Base-by-base conservation (phyloP, 2,888 invertebrate genomes). In the Aporophyla lueneburgensis region DNA sequence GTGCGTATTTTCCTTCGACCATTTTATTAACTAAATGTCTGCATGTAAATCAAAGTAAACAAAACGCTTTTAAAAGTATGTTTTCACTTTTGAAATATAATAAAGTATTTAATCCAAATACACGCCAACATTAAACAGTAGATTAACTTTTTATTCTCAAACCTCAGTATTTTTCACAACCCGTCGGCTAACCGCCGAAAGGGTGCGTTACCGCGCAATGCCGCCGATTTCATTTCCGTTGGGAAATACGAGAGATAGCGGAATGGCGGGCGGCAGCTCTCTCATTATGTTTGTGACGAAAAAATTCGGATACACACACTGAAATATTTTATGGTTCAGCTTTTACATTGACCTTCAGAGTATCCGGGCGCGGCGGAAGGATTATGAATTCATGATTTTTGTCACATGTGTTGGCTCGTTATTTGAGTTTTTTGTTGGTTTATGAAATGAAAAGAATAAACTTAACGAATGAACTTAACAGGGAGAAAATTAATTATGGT, bases 201-300 rank as follows among this genome's bases (percentile, higher is more conserved):
- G 83, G 65, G 86, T 81, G 78, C 76, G 78, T 77, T 84, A 81
- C 81, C 81, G 81, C 80, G 84, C 80, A 85, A 82, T 83, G 81
- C 67, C 70, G 54, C 78, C 81, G 86, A 86, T 90, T 89, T 89
- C 87, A 90, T 89, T 89, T 89, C 89, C 90, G 86, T 43, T 59
- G 74, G 85, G 85, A 89, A 86, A 88, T 85, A 78, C 83, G 76
- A 76, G 79, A 85, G 85, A 88, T 89, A 86, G 82, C 79, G 56
- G 66, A 14, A 54, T 58, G 56, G 62, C 71, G 66, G 73, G 65
- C 63, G 67, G 61, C 58, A 56, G 27, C 27, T 67, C 71, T 69
- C 83, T 83, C 83, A 86, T 83, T 83, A 86, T 58, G n/a, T 83
- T 71, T 85, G 69, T 69, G 86, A 82, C 83, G 78, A 74, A 83